Evolutionary conservation across 2,888 invertebrate genomes (phyloP).

Genomic region (Spilosoma lubricipeda): DNA sequence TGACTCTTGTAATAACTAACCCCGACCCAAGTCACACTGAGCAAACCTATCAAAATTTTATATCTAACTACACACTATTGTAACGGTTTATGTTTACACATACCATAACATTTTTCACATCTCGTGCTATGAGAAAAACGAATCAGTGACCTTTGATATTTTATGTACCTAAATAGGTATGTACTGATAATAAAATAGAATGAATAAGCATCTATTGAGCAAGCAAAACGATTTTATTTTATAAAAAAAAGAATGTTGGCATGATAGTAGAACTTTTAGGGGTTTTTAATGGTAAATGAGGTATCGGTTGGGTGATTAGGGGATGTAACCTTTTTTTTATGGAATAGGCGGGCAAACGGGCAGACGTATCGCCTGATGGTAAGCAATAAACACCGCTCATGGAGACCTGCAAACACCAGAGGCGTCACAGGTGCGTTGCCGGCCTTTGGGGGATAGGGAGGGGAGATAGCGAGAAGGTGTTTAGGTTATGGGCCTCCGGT

Average conservation of each 20-base stretch:
- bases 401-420: no score
- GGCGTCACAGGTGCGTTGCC: no score
- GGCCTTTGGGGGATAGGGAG: no score
- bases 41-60: conserved; percentile 6
- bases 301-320: neutral
- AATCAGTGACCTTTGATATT: neutral
- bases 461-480: no score
- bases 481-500: no score
- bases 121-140: neutral
- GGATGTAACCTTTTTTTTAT: no score
- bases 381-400: no score
- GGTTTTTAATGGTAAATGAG: neutral
- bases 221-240: neutral
- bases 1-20: neutral
- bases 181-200: neutral
- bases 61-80: neutral
- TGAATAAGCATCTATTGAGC: neutral
- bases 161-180: neutral
- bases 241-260: neutral
- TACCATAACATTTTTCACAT: neutral
- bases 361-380: no score
- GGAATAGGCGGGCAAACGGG: no score
- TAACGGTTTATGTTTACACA: neutral
- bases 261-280: neutral
- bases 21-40: neutral